Conservation (phyloP, 2,888 invertebrate species). For the Plebejus melissa region DNA sequence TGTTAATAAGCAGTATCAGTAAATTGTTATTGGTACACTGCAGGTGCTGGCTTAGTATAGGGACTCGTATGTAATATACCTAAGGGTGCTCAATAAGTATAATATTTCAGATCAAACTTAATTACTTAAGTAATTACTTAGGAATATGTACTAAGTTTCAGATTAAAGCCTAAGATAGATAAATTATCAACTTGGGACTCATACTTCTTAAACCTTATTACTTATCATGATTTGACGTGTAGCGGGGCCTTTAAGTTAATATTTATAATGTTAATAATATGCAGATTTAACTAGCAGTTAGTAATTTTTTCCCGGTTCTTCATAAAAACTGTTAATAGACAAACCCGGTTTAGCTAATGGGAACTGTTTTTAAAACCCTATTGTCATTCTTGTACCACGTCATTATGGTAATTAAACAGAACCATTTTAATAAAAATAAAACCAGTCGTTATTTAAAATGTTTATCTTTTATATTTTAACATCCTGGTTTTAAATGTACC, state of each 20-base stretch:
- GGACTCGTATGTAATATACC: too few species aligned
- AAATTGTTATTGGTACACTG: too few species aligned
- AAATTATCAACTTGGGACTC: too few species aligned
- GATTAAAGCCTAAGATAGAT: too few species aligned
- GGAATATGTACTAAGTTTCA: too few species aligned
- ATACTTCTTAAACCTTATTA: too few species aligned
- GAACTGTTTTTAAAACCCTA: slow-evolving; percentile 6
- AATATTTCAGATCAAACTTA: too few species aligned
- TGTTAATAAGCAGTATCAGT: too few species aligned
- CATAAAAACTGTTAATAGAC: not conserved
- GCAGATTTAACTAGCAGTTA: not conserved
- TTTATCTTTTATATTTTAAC: not conserved
- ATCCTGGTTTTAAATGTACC: not conserved
- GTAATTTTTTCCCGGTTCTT: not conserved
- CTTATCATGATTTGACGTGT: too few species aligned
- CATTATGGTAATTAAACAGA: slow-evolving; percentile 4
- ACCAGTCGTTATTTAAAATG: not conserved
- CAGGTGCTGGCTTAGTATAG: fast-evolving
- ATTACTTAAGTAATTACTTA: too few species aligned
- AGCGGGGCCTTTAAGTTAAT: too few species aligned
- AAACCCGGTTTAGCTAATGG: slow-evolving; percentile 7
- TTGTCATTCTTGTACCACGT: slow-evolving; percentile 12
- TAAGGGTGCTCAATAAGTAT: too few species aligned
- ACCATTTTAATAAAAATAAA: not conserved
- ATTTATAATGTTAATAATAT: not conserved